These are phyloP conservation scores for Sphyrna mokarran DNA, from an alignment of 2,113 vertebrate species.

Conservation along the genomic window DNA sequence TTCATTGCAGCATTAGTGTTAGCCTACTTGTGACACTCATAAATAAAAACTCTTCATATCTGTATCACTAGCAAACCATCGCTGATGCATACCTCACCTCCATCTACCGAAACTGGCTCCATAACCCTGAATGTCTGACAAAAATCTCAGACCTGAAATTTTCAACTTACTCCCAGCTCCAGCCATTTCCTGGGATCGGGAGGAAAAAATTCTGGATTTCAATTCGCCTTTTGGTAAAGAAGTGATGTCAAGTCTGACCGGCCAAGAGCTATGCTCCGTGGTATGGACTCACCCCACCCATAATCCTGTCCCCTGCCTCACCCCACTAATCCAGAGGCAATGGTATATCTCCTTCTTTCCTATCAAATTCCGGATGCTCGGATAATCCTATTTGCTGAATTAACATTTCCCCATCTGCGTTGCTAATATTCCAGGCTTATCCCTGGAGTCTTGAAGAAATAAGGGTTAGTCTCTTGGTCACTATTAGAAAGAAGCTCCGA, in stretches of 20 bases:
- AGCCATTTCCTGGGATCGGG: background rate
- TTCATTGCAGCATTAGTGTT: no score
- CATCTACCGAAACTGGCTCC: no score
- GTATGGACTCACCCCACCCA: no score
- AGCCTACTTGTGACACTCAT: no score
- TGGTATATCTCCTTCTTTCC: background rate
- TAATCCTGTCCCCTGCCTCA: no score
- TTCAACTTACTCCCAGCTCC: background rate
- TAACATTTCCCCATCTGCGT: background rate
- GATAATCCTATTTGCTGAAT: background rate
- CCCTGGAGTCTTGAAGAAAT: background rate
- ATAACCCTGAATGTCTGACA: background rate
- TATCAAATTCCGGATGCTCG: background rate
- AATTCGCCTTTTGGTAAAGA: background rate
- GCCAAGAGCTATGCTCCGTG: no score
- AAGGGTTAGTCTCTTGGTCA: background rate
- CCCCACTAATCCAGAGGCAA: background rate
- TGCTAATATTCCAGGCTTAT: background rate
- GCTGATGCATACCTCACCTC: background rate
- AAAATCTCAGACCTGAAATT: background rate
- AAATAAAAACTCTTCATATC: no score
- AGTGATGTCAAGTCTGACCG: background rate
- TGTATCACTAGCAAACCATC: background rate
- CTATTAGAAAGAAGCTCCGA: background rate
- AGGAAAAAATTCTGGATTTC: background rate